These are phyloP conservation scores for Nephrotoma guestfalica DNA, from an alignment of 2,888 invertebrate genomes.

Conservation along the genomic window DNA sequence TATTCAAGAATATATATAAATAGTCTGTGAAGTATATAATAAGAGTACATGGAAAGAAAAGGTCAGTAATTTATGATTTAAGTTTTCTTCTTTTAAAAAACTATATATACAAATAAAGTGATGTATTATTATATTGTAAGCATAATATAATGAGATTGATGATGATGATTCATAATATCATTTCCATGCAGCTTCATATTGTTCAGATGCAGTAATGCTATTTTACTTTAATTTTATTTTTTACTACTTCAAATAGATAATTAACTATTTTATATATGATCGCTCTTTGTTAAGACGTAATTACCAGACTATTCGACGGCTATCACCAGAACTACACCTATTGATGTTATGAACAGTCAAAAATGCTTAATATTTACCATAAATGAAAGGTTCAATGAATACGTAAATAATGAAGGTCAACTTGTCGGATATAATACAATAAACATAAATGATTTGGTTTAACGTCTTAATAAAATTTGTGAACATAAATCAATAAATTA, in stretches of 20 bases:
- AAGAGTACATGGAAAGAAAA: not conserved
- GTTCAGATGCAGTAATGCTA: not conserved
- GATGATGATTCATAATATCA: not conserved
- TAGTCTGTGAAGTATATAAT: not conserved
- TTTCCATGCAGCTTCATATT: not conserved
- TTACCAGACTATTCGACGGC: not conserved
- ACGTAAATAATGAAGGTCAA: not conserved
- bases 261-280: not conserved
- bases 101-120: not conserved
- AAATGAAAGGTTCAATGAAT: not conserved
- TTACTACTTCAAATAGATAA: not conserved
- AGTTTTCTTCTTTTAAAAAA: not conserved
- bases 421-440: not conserved
- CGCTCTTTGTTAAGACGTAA: not conserved
- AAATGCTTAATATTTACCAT: not conserved
- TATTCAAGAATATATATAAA: not conserved
- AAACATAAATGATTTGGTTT: not conserved
- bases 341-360: not conserved
- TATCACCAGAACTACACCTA: not conserved
- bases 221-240: not conserved
- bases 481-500: not conserved
- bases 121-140: not conserved
- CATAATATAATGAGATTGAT: not conserved
- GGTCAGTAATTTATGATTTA: not conserved
- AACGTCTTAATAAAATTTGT: not conserved